Evolutionary conservation across 2,113 vertebrate species (phyloP), one percentile per base, ranked within the genome.

Genomic region (Oceanodroma tethys): DNA sequence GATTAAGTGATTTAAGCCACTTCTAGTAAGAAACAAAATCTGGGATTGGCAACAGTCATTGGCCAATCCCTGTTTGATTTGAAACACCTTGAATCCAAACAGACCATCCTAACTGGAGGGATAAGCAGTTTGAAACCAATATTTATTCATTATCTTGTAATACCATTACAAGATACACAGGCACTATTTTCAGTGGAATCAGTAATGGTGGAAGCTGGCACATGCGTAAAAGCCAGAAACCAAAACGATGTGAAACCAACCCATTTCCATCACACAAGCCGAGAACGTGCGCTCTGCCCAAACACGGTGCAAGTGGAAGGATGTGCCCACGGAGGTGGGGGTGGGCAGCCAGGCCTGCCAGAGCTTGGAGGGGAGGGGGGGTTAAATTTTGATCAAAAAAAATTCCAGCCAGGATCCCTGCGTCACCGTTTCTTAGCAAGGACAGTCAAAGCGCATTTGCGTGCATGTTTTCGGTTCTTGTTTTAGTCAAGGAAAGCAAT

Each of bases 241-340:
- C 0, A 0, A 76, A 91, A 38, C 2, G 0, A 66, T 13, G 11
- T 26, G 38, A n/a, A 95, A 76, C 22, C 6, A 4, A 53, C 23
- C 50, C 19, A 13, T 21, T 83, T 76, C 21, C 55, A 50, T 30
- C 42, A 47, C 1, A 1, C 25, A 13, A 45, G 26, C 36, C 0
- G 3, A 52, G 45, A 45, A 27, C 1, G 0, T 1, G 7, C 1
- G 2, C 43, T 40, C 40, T 52, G 63, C 22, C 0, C 1, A 62
- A 71, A 70, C 32, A 40, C 42, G 7, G 48, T 17, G 20, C 3
- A 6, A 73, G 34, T 0, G 0, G 55, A 32, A 34, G 19, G 70
- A 59, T 21, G 38, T 36, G 23, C 38, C 38, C 48, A 7, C 0
- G 0, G 80, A 73, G 34, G 20, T 6, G 4, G 29, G 10, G 11